phyloP scores from a whole-genome alignment of 2,888 invertebrate genomes.

The Hedychridium roseum region DNA sequence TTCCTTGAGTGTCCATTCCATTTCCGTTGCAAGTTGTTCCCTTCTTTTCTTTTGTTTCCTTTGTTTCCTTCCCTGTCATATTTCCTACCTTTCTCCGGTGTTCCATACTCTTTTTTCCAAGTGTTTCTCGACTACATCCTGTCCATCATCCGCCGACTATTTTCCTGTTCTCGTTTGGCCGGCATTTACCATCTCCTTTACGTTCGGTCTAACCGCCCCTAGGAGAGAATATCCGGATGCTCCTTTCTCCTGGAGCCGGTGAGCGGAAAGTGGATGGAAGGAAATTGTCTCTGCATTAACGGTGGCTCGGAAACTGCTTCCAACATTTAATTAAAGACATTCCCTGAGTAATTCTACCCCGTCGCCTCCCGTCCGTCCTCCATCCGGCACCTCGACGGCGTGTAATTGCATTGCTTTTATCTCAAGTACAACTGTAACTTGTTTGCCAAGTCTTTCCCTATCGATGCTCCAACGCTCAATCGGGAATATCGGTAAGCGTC shows the following conservation, averaged over 20 bases:
- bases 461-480: no score
- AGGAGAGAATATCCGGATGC: constrained; percentile 41
- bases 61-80: neutral
- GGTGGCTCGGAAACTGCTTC: constrained; percentile 59
- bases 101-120: neutral
- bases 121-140: neutral
- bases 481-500: no score
- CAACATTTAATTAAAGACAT: constrained; percentile 63
- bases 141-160: neutral
- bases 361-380: no score
- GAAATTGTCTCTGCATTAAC: constrained; percentile 63
- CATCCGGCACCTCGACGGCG: constrained; percentile 39
- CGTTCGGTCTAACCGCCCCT: neutral
- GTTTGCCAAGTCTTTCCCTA: constrained; percentile 49
- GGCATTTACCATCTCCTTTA: no score
- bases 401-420: constrained; percentile 61
- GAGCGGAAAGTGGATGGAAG: constrained; percentile 57
- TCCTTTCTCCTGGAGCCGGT: constrained; percentile 42
- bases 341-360: constrained; percentile 59
- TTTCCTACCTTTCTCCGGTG: neutral
- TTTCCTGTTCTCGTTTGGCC: neutral
- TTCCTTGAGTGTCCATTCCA: no score
- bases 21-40: no score
- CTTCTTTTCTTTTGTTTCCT: no score
- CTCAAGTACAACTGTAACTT: constrained; percentile 57